These are phyloP conservation scores for Nothoprocta pentlandii DNA, from an alignment of 2,113 vertebrate species.

Conservation along the genomic window DNA sequence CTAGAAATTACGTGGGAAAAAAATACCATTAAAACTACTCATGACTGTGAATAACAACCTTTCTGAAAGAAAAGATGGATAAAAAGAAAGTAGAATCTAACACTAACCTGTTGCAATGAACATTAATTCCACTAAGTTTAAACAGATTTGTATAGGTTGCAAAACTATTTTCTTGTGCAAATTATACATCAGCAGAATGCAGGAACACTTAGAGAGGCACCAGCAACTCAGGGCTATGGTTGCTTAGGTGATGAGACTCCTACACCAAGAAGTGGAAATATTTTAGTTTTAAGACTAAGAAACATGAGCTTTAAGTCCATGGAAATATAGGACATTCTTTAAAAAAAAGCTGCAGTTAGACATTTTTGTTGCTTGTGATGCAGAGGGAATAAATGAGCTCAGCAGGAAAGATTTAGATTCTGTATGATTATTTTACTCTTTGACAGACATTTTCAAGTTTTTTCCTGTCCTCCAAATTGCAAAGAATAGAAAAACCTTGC, in stretches of 20 bases:
- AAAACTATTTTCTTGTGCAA: background rate
- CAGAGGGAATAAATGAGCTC: background rate
- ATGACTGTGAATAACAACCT: background rate
- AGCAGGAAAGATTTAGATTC: background rate
- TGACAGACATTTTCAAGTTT: background rate
- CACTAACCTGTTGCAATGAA: background rate
- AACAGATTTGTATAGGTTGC: background rate
- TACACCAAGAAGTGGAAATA: background rate
- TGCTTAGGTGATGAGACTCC: background rate
- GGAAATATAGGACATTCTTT: background rate
- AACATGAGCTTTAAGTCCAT: background rate
- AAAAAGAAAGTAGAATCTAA: background rate
- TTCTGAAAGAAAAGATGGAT: background rate
- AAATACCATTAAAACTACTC: background rate
- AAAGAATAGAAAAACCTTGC: background rate
- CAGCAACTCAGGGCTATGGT: background rate
- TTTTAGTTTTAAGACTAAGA: background rate
- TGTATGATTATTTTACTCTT: background rate
- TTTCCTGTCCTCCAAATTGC: background rate
- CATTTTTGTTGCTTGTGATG: background rate
- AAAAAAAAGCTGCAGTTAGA: background rate
- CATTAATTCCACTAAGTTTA: background rate
- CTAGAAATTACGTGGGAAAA: too few relatives aligned
- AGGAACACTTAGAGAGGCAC: background rate
- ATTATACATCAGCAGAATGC: background rate